phyloP scores from a whole-genome alignment of 1,140 invertebrate species.

The Conopomorpha cramerella region DNA sequence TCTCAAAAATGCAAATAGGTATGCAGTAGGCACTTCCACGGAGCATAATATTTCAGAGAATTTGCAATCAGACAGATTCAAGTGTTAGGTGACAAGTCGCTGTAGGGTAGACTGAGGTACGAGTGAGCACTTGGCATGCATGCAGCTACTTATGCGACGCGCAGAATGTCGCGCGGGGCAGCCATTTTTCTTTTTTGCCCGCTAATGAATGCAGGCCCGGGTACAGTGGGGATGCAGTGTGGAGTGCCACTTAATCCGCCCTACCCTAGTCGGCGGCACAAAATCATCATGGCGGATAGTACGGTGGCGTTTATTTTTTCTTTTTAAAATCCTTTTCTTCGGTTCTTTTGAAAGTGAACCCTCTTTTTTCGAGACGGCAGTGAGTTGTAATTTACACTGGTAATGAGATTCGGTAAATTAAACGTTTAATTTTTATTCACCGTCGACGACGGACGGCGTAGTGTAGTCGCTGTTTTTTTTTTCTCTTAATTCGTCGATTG shows the following conservation, averaged over 20 bases:
- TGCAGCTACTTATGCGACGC: background rate
- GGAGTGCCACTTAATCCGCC: conserved; percentile 2
- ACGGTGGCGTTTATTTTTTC: background rate
- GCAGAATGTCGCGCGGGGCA: background rate
- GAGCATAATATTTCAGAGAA: background rate
- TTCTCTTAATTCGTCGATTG: no score
- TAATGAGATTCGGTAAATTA: background rate
- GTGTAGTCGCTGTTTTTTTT: no score
- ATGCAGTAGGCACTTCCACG: background rate
- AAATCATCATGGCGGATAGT: conserved; percentile 3
- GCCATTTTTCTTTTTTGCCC: conserved; percentile 1
- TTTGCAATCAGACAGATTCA: background rate
- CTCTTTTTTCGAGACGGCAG: background rate
- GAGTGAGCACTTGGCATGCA: no score
- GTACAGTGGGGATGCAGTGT: background rate
- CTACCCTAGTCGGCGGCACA: background rate
- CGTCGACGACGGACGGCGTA: no score
- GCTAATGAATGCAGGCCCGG: background rate
- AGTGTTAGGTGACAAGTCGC: no score
- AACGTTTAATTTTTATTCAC: background rate
- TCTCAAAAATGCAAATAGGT: no score
- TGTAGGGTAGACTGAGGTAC: no score
- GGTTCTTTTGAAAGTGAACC: background rate
- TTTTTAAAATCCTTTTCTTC: background rate
- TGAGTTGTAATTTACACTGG: conserved; percentile 1